A percentile compares a stretch with the other conserved stretches of the same genome.
Evolutionary conservation across 2,113 vertebrate genomes (phyloP).

Genomic region (Benitochromis conjunctus): DNA sequence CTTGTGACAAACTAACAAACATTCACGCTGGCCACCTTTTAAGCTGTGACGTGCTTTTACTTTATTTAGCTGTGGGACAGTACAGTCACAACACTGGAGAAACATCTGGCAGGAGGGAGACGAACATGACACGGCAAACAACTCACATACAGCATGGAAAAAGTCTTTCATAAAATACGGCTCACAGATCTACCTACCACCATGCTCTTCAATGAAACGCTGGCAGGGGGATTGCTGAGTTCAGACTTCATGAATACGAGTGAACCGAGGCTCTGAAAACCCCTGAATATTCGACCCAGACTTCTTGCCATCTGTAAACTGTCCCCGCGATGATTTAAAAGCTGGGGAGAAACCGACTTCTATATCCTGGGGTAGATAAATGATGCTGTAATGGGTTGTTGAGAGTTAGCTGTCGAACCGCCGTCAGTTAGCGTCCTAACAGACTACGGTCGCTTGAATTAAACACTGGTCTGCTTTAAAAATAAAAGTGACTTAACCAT

Average conservation of each 20-base stretch:
- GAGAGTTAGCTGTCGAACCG: not conserved
- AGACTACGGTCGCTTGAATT: not conserved
- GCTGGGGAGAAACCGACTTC: not conserved
- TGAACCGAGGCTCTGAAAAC: not conserved
- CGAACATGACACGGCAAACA: not conserved
- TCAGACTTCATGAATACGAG: not conserved
- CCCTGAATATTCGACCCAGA: conserved; percentile 17
- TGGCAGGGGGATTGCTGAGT: not conserved
- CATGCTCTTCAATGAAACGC: not conserved
- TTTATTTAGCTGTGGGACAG: not conserved
- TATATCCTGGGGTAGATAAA: not conserved
- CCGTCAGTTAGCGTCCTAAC: not conserved
- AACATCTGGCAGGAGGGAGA: not conserved
- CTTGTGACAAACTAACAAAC: not conserved
- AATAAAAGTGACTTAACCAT: not conserved
- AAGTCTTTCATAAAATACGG: not conserved
- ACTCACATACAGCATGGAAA: not conserved
- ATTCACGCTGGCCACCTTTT: not conserved
- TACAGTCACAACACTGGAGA: not conserved
- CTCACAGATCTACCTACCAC: conserved; percentile 46
- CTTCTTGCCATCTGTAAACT: conserved; percentile 7
- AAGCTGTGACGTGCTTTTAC: not conserved
- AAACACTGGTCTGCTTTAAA: not conserved
- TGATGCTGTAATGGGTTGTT: not conserved
- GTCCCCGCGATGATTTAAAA: not conserved